Evolutionary conservation across 1,140 invertebrate species (phyloP).

Genomic region (Drosophila kikkawai): DNA sequence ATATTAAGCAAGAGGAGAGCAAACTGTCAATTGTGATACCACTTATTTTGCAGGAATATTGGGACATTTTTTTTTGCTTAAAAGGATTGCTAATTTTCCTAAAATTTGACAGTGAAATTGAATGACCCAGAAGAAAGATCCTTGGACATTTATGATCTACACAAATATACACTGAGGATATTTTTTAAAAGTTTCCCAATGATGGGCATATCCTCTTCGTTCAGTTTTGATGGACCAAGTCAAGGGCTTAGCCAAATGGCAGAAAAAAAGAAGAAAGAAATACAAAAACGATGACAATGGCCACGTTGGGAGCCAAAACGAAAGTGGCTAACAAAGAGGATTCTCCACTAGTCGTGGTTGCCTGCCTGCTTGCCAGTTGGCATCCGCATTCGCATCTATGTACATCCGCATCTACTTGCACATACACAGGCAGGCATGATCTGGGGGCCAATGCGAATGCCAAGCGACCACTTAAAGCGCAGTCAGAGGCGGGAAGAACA

Average conservation of each 20-base stretch:
- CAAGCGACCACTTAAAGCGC: constrained; percentile 68
- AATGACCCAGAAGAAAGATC: no score
- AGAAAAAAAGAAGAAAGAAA: constrained; percentile 24
- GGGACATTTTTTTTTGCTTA: neutral
- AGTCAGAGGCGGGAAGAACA: constrained; percentile 31
- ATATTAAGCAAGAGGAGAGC: constrained; percentile 68
- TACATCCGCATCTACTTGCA: constrained; percentile 44
- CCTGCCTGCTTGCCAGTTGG: constrained; percentile 46
- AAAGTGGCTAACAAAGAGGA: constrained; percentile 49
- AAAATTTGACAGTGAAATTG: no score
- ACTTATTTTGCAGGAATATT: neutral
- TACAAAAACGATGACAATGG: constrained; percentile 47
- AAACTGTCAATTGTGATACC: constrained; percentile 58
- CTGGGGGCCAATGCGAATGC: constrained; percentile 51
- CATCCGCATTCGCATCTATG: constrained; percentile 51
- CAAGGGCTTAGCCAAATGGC: constrained; percentile 53
- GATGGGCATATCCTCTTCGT: constrained; percentile 23
- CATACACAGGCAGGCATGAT: constrained; percentile 36
- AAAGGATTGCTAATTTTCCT: no score
- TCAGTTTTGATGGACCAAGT: constrained; percentile 7
- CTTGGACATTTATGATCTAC: neutral
- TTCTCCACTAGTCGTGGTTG: constrained; percentile 51
- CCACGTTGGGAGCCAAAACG: constrained; percentile 51
- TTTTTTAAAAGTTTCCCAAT: neutral
- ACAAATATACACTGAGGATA: neutral